These are phyloP conservation scores for Adoxophyes honmai DNA, from an alignment of 1,140 invertebrate species.

Conservation along the genomic window DNA sequence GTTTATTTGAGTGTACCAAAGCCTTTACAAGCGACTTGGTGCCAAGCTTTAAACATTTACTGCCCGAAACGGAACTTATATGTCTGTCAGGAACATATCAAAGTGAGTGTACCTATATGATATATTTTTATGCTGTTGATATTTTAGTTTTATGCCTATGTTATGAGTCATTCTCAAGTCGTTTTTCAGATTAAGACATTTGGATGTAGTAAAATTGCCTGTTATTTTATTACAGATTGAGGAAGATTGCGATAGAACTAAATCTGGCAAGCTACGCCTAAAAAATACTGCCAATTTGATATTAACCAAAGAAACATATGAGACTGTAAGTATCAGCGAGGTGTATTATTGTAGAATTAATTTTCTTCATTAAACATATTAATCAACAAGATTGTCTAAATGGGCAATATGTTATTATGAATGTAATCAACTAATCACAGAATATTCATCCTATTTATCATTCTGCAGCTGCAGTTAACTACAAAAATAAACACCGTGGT, in stretches of 20 bases:
- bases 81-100: neutral
- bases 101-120: neutral
- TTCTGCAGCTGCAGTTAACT: no score
- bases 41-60: neutral
- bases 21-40: neutral
- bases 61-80: conserved; percentile 4
- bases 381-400: no score
- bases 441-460: no score
- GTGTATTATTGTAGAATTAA: no score
- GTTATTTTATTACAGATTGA: conserved; percentile 4
- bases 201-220: no score
- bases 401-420: no score
- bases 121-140: neutral
- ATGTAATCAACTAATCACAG: no score
- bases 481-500: no score
- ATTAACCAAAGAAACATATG: neutral
- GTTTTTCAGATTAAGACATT: neutral
- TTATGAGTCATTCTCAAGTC: neutral
- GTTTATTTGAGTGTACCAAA: neutral
- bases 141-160: neutral
- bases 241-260: neutral
- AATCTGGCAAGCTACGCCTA: neutral
- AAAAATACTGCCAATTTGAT: neutral
- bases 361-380: no score
- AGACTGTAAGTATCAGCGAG: neutral